A percentile compares a stretch with the other conserved stretches of the same genome.
Evolutionary conservation across 2,113 vertebrate genomes (phyloP).

Genomic region (Agelaius tricolor): DNA sequence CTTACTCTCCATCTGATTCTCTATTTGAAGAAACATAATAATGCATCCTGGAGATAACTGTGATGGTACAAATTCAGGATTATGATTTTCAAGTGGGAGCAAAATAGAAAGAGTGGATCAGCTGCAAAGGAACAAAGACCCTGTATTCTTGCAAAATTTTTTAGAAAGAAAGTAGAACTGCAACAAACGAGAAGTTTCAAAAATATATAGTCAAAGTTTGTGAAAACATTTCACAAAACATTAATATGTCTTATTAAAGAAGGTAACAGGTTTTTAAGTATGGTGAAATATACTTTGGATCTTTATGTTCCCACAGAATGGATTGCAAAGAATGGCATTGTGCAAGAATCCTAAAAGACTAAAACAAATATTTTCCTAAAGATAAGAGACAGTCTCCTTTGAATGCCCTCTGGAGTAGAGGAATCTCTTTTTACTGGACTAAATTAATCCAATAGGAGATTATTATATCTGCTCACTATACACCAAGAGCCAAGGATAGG

Average conservation of each 20-base stretch:
- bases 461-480: background rate
- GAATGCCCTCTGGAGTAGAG: background rate
- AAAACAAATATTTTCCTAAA: background rate
- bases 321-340: background rate
- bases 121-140: background rate
- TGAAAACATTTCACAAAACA: background rate
- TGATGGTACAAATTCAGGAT: background rate
- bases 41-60: background rate
- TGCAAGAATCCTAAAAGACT: background rate
- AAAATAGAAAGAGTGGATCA: background rate
- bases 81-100: background rate
- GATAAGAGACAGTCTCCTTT: background rate
- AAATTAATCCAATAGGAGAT: background rate
- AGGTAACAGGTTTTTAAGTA: background rate
- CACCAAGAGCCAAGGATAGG: background rate
- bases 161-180: background rate
- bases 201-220: background rate
- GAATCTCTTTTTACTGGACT: background rate
- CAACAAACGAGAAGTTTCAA: background rate
- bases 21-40: background rate
- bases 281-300: background rate
- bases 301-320: background rate
- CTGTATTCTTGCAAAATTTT: background rate
- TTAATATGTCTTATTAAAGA: background rate
- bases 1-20: background rate